Evolutionary conservation across 1,140 invertebrate genomes (phyloP).

Genomic region (Drosophila sechellia): DNA sequence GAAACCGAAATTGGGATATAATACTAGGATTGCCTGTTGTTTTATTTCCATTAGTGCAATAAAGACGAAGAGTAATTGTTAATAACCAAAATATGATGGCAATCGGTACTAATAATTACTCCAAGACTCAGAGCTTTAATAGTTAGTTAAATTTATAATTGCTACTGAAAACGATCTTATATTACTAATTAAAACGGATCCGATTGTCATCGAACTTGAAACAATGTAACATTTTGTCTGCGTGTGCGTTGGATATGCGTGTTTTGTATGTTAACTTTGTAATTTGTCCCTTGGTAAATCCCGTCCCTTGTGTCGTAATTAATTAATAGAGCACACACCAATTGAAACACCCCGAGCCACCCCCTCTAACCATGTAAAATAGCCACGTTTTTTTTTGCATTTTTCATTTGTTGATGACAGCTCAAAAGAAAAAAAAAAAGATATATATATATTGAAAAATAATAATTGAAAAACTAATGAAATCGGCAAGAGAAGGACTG

Average conservation of each 20-base stretch:
- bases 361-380: slow-evolving; percentile 52
- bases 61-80: slow-evolving; percentile 1
- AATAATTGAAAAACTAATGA: slow-evolving; percentile 27
- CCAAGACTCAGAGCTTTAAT: not conserved
- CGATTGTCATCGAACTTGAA: slow-evolving; percentile 19
- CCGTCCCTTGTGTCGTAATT: slow-evolving; percentile 48
- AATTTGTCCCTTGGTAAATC: slow-evolving; percentile 44
- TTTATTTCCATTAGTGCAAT: slow-evolving; percentile 7
- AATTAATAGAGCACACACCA: slow-evolving; percentile 57
- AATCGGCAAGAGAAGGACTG: slow-evolving; percentile 18
- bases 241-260: slow-evolving; percentile 62
- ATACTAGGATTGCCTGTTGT: slow-evolving; percentile 24
- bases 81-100: slow-evolving; percentile 7
- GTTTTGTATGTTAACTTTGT: slow-evolving; percentile 50
- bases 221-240: slow-evolving; percentile 10
- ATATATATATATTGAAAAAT: not conserved
- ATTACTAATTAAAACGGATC: not conserved
- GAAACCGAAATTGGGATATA: slow-evolving; percentile 6
- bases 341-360: slow-evolving; percentile 18
- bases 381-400: slow-evolving; percentile 52
- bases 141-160: too few relatives aligned
- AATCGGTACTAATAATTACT: slow-evolving; percentile 10
- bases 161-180: not conserved
- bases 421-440: slow-evolving; percentile 10
- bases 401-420: slow-evolving; percentile 55